Evolutionary conservation across 2,113 vertebrate species (phyloP).

Genomic region (Muntiacus reevesi): DNA sequence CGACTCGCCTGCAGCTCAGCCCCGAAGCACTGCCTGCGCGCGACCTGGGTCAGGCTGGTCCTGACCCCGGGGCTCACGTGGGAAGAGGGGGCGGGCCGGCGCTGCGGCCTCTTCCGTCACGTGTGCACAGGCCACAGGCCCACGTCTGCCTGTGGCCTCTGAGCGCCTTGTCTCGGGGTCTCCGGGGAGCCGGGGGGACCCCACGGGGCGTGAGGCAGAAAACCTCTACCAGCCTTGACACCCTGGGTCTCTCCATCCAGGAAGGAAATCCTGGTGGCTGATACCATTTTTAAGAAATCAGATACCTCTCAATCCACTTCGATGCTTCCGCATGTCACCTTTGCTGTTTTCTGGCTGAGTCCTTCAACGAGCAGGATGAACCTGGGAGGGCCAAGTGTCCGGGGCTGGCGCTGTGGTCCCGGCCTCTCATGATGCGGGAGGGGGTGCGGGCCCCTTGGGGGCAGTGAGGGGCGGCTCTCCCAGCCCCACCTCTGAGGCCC

Average conservation of each 20-base stretch:
- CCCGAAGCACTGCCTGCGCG: not conserved
- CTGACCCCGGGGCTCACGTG: not conserved
- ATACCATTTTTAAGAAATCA: not conserved
- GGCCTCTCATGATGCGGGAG: not conserved
- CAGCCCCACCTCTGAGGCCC: not conserved
- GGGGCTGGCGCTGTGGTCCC: not conserved
- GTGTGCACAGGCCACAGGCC: not conserved
- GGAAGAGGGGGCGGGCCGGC: rapidly evolving
- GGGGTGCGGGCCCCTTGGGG: not conserved
- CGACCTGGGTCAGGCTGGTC: rapidly evolving
- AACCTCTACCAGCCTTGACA: rapidly evolving
- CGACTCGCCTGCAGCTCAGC: not conserved
- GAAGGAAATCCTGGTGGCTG: not conserved
- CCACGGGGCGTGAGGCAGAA: rapidly evolving
- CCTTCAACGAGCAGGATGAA: not conserved
- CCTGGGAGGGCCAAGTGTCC: not conserved
- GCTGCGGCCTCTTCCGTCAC: rapidly evolving
- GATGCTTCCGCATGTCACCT: not conserved
- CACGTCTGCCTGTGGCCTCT: rapidly evolving
- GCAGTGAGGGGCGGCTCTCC: not conserved
- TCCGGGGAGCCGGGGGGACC: not conserved
- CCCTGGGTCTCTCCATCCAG: not conserved
- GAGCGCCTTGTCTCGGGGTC: rapidly evolving
- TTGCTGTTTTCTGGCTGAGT: not conserved
- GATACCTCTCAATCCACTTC: not conserved